A percentile compares a stretch with the other conserved stretches of the same genome.
Conservation (phyloP, 1,140 invertebrate species). For the Anagrus nilaparvatae region DNA sequence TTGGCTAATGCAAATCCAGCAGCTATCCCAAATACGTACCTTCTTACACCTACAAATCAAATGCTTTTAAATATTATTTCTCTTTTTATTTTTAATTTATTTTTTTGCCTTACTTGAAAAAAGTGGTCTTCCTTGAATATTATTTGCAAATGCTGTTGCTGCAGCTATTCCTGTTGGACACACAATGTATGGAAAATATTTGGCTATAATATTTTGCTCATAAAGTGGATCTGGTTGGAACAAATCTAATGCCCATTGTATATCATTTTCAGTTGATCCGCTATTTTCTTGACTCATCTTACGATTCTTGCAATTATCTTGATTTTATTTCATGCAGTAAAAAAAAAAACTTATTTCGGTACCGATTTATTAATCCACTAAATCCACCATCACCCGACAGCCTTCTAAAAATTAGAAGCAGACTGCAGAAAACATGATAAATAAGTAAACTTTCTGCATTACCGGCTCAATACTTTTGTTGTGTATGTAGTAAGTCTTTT, state of each 20-base stretch:
- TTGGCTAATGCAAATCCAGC: slow-evolving; percentile 1
- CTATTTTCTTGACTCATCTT: no score
- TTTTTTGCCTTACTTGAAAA: slow-evolving; percentile 4
- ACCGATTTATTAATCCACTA: no score
- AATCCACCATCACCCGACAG: no score
- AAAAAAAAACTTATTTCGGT: no score
- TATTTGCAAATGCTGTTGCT: not conserved
- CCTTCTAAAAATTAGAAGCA: no score
- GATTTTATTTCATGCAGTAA: no score
- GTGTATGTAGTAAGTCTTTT: no score
- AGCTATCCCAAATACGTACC: not conserved
- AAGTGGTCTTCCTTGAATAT: not conserved
- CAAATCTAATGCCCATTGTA: slow-evolving; percentile 12
- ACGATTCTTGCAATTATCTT: no score
- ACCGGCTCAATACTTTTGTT: no score
- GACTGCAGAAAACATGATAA: no score
- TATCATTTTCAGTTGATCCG: not conserved
- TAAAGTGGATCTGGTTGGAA: slow-evolving; percentile 5
- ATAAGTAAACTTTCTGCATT: no score
- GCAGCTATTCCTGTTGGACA: not conserved
- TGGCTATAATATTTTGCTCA: slow-evolving; percentile 9
- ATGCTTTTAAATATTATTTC: not conserved
- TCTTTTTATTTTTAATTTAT: not conserved
- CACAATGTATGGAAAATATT: slow-evolving; percentile 4
- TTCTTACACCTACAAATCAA: slow-evolving; percentile 1